Evolutionary conservation across 2,888 invertebrate species (phyloP), one percentile per base, ranked within the genome.

Genomic region (Catocala nupta): DNA sequence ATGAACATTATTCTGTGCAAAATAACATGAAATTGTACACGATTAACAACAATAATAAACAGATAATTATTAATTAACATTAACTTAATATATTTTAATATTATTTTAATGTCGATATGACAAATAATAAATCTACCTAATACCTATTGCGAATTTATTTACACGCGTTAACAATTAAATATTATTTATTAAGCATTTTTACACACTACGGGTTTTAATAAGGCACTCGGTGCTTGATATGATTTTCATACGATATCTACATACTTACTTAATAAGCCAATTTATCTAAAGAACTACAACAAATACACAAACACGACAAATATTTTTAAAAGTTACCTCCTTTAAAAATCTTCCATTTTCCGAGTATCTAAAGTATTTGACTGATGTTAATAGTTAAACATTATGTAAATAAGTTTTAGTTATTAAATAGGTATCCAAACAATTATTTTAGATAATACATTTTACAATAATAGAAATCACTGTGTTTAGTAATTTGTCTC

Each of bases 151-250:
- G 13, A 49, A 60, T 2, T 36, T 60, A 60, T 60, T 55, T 60
- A 60, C 60, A 60, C n/a, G 12, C 11, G 10, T 49, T 9, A 48
- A 9, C 13, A 48, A 48, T 25, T 48, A 48, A 25, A 10, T 50
- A 34, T 7, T 8, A 34, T 1, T 48, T 39, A 45, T 39, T 55
- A 70, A 78, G 72, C 68, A 71, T 69, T 85, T 88, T 73, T 92
- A 92, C 90, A 88, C 69, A 78, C 93, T 93, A 93, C 90, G 42
- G 68, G 25, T 76, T 86, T 83, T 59, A 81, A 82, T 91, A 93
- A 93, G 93, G 93, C 93, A 93, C 93, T 91, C 89, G 88, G 92
- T 91, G 93, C 90, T 81, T 82, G 73, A 78, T 75, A 71, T 80
- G 59, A 64, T 62, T 66, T 56, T 56, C 9, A 47, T 48, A 48